phyloP scores from a whole-genome alignment of 2,888 invertebrate species.

The Thumatha senex region DNA sequence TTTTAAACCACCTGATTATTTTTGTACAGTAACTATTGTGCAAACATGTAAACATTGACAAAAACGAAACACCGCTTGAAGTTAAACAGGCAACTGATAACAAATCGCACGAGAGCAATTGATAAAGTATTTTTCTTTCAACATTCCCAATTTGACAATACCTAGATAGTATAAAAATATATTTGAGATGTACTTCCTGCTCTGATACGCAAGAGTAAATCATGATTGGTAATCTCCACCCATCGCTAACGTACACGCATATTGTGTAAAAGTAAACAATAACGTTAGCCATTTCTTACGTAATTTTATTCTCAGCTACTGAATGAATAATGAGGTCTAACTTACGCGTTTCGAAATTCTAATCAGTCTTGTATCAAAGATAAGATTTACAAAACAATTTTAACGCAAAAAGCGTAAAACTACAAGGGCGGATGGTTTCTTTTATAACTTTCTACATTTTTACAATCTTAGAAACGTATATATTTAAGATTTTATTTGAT shows the following conservation, averaged over 20 bases:
- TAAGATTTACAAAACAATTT: constrained; percentile 4
- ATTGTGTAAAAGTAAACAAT: constrained; percentile 33
- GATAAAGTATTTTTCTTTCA: constrained; percentile 27
- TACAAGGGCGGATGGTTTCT: neutral
- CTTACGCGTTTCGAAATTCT: constrained; percentile 58
- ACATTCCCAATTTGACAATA: neutral
- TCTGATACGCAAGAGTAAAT: constrained; percentile 4
- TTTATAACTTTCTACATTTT: constrained; percentile 13
- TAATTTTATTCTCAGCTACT: constrained; percentile 51
- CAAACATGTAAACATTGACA: constrained; percentile 19
- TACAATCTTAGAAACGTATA: neutral
- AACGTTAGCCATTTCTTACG: constrained; percentile 47
- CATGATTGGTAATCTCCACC: constrained; percentile 12
- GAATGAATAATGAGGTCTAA: constrained; percentile 63
- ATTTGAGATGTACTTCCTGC: neutral
- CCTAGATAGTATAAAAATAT: constrained; percentile 3
- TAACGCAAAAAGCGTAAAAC: neutral
- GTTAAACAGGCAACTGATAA: constrained; percentile 39
- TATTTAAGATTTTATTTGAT: neutral
- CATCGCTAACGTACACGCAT: neutral
- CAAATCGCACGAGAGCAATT: constrained; percentile 26
- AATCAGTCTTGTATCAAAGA: constrained; percentile 40
- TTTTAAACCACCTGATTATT: constrained; percentile 5
- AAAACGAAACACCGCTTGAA: constrained; percentile 32
- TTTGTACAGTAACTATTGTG: constrained; percentile 11